These are phyloP conservation scores for Pipra filicauda DNA, from an alignment of 2,113 vertebrate genomes.

Conservation along the genomic window DNA sequence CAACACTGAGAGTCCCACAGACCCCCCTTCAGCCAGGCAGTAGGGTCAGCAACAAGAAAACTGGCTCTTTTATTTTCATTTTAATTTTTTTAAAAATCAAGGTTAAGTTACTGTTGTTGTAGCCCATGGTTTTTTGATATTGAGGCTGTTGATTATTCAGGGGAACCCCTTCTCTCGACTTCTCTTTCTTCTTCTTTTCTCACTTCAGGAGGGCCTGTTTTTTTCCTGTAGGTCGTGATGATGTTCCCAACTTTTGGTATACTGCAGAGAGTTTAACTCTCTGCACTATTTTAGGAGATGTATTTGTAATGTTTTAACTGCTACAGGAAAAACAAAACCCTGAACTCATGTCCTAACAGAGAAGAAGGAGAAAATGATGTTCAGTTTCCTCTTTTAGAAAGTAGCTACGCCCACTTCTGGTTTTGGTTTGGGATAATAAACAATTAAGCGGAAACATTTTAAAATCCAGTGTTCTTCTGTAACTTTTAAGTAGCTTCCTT, in stretches of 20 bases:
- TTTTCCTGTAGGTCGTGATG: neutral
- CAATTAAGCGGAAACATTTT: conserved; percentile 8
- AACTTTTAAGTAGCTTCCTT: conserved; percentile 24
- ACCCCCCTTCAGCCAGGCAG: neutral
- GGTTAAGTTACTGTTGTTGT: neutral
- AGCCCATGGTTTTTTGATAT: neutral
- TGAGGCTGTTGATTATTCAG: neutral
- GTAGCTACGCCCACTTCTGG: neutral
- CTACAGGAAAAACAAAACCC: neutral
- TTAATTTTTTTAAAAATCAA: neutral
- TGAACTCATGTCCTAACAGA: neutral
- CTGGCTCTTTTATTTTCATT: neutral
- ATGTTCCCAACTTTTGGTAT: neutral
- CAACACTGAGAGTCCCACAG: neutral
- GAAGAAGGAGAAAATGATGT: conserved; percentile 13
- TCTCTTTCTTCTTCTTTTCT: neutral
- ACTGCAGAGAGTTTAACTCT: neutral
- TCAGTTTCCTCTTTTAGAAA: conserved; percentile 19
- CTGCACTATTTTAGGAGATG: neutral
- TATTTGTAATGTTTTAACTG: neutral
- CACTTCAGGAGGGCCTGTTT: neutral
- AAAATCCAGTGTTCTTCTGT: conserved; percentile 4
- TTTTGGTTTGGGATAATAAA: conserved; percentile 48
- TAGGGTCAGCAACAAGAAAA: neutral
- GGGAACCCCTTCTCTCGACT: neutral